A percentile compares a stretch with the other conserved stretches of the same genome.
These are phyloP conservation scores for Troides aeacus DNA, from an alignment of 2,888 invertebrate genomes.

Conservation along the genomic window DNA sequence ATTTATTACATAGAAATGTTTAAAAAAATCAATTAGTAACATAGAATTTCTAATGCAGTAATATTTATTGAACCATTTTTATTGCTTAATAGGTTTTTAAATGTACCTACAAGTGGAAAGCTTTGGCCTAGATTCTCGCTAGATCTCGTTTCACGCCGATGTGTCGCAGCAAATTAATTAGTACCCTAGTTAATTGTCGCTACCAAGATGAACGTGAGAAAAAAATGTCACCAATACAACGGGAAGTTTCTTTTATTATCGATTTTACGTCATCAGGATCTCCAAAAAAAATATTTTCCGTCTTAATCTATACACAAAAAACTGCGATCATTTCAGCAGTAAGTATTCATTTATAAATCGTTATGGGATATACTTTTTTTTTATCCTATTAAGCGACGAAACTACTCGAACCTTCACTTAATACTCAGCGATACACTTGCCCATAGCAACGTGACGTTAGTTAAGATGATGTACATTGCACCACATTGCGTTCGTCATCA, in stretches of 20 bases:
- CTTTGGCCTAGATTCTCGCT: constrained; percentile 24
- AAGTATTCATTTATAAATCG: too few relatives aligned
- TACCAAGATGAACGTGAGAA: constrained; percentile 21
- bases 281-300: too few relatives aligned
- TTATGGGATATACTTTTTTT: too few relatives aligned
- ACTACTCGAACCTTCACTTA: too few relatives aligned
- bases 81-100: neutral
- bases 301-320: too few relatives aligned
- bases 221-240: neutral
- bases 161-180: constrained; percentile 28
- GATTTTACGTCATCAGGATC: neutral
- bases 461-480: too few relatives aligned
- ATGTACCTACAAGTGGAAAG: constrained; percentile 3
- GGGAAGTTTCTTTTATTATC: neutral
- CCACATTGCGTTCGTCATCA: too few relatives aligned
- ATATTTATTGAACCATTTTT: neutral
- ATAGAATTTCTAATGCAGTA: neutral
- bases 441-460: too few relatives aligned
- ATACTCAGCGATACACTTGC: too few relatives aligned
- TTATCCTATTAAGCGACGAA: too few relatives aligned
- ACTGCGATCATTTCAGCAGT: too few relatives aligned
- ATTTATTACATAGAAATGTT: neutral
- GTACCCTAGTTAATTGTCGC: constrained; percentile 25
- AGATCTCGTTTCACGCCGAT: constrained; percentile 28
- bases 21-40: neutral